phyloP scores from a whole-genome alignment of 2,113 vertebrate species.

The Campylomormyrus numenius region DNA sequence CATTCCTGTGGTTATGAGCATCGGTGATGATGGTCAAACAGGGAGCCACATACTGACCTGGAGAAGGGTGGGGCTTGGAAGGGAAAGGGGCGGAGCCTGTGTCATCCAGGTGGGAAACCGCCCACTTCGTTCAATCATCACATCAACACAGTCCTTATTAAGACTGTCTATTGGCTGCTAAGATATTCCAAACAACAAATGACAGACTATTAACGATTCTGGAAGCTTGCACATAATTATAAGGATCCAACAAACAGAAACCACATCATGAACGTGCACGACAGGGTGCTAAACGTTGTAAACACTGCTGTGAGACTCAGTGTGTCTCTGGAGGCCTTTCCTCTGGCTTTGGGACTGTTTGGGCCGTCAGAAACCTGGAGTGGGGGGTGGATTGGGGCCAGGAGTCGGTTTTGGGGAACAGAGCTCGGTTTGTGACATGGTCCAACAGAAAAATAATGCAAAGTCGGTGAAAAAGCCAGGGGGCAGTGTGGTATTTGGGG shows the following conservation, averaged over 20 bases:
- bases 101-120: not conserved
- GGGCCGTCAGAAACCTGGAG: constrained; percentile 6
- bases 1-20: not conserved
- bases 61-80: not conserved
- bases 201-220: not conserved
- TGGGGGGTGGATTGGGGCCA: too few species aligned
- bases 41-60: not conserved
- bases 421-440: not conserved
- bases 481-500: constrained; percentile 61
- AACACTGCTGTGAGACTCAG: not conserved
- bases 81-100: not conserved
- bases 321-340: constrained; percentile 28
- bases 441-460: constrained; percentile 6
- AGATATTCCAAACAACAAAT: not conserved
- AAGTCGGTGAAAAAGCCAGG: constrained; percentile 20
- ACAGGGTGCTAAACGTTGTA: not conserved
- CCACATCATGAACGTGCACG: not conserved
- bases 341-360: constrained; percentile 47
- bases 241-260: not conserved
- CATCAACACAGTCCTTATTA: not conserved
- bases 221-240: not conserved
- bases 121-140: not conserved
- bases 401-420: not conserved
- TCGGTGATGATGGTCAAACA: not conserved
- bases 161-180: not conserved